Evolutionary conservation across 2,797 vertebrate genomes (phyloP).

Genomic region (Salmo trutta): DNA sequence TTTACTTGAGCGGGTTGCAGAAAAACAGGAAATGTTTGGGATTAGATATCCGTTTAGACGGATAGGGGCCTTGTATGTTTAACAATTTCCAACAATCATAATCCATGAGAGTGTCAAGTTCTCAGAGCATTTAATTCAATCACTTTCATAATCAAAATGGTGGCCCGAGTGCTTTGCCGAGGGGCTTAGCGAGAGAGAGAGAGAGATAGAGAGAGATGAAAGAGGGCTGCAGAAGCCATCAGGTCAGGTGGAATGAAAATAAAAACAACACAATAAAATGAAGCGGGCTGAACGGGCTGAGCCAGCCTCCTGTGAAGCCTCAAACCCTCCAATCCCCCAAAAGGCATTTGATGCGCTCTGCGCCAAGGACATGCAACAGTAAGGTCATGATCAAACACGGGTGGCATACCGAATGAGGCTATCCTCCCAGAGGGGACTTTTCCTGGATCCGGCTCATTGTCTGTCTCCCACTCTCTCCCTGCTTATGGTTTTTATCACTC

Average conservation of each 20-base stretch:
- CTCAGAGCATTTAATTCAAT: slow-evolving; percentile 53
- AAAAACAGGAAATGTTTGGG: slow-evolving; percentile 36
- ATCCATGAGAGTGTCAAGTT: slow-evolving; percentile 69
- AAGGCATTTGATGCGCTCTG: slow-evolving; percentile 70
- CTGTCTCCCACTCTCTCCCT: not conserved
- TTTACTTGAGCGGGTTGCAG: slow-evolving; percentile 1
- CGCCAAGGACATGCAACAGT: slow-evolving; percentile 75
- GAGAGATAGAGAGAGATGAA: not conserved
- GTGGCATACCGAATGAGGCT: slow-evolving; percentile 69
- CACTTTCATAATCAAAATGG: slow-evolving; percentile 72
- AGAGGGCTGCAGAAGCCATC: not conserved
- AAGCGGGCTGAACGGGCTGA: not conserved
- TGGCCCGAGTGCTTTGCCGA: not conserved
- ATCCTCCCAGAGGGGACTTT: slow-evolving; percentile 49
- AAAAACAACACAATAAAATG: not conserved
- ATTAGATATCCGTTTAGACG: slow-evolving; percentile 55
- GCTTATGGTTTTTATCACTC: not conserved
- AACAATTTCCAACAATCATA: slow-evolving; percentile 55
- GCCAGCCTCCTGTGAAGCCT: not conserved
- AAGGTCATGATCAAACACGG: slow-evolving; percentile 74
- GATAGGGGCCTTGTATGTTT: slow-evolving; percentile 53
- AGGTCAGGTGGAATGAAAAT: not conserved
- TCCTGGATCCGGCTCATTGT: not conserved
- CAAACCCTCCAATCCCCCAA: slow-evolving; percentile 22
- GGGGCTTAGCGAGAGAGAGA: not conserved